Conservation (phyloP, 2,797 vertebrate species). For the Rhynchotus rufescens region DNA sequence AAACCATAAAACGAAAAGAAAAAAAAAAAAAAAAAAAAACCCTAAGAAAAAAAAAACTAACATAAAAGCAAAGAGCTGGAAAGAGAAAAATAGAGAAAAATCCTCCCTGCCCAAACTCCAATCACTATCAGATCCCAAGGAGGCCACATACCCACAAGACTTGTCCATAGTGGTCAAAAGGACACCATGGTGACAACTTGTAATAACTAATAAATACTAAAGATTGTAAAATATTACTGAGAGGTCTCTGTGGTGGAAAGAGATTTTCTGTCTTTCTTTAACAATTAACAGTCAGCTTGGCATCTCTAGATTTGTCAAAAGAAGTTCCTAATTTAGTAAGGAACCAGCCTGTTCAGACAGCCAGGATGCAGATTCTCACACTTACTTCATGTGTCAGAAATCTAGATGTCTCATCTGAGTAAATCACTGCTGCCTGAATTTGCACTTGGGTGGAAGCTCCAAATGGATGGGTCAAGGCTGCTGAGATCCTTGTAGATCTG, state of each 20-base stretch:
- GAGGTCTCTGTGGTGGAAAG: not conserved
- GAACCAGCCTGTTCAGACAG: rapidly evolving
- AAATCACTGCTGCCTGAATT: not conserved
- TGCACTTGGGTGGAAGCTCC: not conserved
- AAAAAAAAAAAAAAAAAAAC: no score
- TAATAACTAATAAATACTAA: not conserved
- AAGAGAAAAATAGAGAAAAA: not conserved
- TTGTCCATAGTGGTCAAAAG: not conserved
- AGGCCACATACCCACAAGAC: not conserved
- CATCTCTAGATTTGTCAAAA: not conserved
- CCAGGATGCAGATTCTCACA: not conserved
- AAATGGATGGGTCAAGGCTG: not conserved
- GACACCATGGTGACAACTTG: not conserved
- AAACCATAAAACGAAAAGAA: no score
- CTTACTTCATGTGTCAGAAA: not conserved
- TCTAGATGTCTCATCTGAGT: not conserved
- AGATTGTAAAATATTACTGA: not conserved
- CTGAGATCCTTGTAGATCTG: not conserved
- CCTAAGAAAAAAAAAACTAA: not conserved
- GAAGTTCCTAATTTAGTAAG: not conserved
- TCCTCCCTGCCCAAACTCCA: not conserved
- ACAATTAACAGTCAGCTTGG: not conserved
- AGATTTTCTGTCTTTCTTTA: not conserved
- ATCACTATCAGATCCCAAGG: not conserved
- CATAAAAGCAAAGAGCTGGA: not conserved